Conservation (phyloP, 92 coral and sea anemone genomes). For the Bergia sp. region DNA sequence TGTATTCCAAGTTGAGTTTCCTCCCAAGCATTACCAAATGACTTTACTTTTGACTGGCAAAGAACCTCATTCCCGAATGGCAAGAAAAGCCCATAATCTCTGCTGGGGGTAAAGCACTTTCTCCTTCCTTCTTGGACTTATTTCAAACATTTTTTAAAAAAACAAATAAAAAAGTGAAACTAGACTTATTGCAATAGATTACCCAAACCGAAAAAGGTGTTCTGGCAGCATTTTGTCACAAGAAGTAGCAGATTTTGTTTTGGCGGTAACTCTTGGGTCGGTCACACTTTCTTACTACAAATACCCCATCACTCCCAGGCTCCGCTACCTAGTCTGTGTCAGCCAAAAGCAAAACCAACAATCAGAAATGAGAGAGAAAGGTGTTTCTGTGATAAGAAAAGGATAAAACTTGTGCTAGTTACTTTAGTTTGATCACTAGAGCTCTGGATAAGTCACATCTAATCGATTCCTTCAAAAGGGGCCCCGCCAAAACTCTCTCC, state of each 20-base stretch:
- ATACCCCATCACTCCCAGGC: too few relatives aligned
- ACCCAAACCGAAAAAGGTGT: too few relatives aligned
- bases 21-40: conserved; percentile 11
- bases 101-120: neutral
- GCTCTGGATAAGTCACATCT: neutral
- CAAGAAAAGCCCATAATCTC: too few relatives aligned
- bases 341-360: too few relatives aligned
- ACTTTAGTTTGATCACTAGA: neutral
- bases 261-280: too few relatives aligned
- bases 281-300: too few relatives aligned
- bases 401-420: too few relatives aligned
- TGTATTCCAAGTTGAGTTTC: neutral
- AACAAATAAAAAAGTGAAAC: too few relatives aligned
- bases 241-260: neutral
- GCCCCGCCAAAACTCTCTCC: neutral
- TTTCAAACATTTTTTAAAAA: neutral
- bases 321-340: too few relatives aligned
- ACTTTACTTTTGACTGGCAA: conserved; percentile 4
- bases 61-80: conserved; percentile 13
- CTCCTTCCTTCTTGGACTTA: conserved; percentile 8
- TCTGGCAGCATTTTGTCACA: neutral
- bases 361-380: too few relatives aligned
- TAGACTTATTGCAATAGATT: neutral
- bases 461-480: neutral
- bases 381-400: too few relatives aligned